phyloP scores from a whole-genome alignment of 64 coral and sea anemone species.

The Astreopora myriophthalma region DNA sequence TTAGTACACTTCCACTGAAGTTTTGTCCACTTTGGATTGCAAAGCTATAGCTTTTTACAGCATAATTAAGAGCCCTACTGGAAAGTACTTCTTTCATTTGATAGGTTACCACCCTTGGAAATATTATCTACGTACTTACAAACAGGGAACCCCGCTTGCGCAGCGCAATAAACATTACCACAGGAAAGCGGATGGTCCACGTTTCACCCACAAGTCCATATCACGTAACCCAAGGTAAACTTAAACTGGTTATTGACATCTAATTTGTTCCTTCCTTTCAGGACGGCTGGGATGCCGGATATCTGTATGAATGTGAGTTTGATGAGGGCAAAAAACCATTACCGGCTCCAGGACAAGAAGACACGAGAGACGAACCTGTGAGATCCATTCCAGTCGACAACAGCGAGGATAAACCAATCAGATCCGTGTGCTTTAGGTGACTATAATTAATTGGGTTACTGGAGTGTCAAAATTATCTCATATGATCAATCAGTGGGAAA shows the following conservation, averaged over 20 bases:
- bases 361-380: slow-evolving; percentile 81
- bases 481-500: neutral
- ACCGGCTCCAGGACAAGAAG: slow-evolving; percentile 43
- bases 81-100: too few relatives aligned
- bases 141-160: too few relatives aligned
- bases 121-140: too few relatives aligned
- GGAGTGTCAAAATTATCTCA: neutral
- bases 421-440: slow-evolving; percentile 85
- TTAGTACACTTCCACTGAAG: too few relatives aligned
- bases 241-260: too few relatives aligned
- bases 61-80: too few relatives aligned
- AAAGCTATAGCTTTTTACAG: too few relatives aligned
- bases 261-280: slow-evolving; percentile 12
- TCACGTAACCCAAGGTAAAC: neutral
- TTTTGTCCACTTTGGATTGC: too few relatives aligned
- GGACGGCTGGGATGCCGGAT: slow-evolving; percentile 99
- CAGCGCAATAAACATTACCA: too few relatives aligned
- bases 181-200: too few relatives aligned
- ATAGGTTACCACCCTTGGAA: too few relatives aligned
- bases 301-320: slow-evolving; percentile 98
- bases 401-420: slow-evolving; percentile 86
- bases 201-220: too few relatives aligned
- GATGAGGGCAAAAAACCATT: slow-evolving; percentile 60
- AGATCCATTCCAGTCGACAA: slow-evolving; percentile 81
- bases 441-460: neutral